Evolutionary conservation across 1,140 invertebrate species (phyloP).

Genomic region (Halyomorpha halys): DNA sequence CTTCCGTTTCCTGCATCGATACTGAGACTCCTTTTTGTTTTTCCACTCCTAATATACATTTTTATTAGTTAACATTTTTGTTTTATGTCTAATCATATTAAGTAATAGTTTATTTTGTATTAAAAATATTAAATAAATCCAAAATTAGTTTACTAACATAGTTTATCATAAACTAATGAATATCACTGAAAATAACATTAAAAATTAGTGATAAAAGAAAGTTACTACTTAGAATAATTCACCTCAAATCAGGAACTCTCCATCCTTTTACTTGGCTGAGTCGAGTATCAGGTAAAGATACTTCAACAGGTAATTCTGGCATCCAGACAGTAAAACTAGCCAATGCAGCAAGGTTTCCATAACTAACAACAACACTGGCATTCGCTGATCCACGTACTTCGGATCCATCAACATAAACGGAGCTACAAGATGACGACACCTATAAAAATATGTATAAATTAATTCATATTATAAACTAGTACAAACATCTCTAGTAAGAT

Average conservation of each 20-base stretch:
- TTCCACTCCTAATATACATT: constrained; percentile 16
- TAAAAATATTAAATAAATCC: background rate
- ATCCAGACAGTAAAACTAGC: constrained; percentile 92
- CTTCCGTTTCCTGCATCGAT: constrained; percentile 13
- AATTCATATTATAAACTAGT: no score
- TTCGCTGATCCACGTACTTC: constrained; percentile 91
- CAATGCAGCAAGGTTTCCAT: constrained; percentile 78
- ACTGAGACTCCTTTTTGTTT: constrained; percentile 23
- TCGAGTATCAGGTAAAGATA: constrained; percentile 75
- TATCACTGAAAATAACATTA: no score
- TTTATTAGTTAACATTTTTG: background rate
- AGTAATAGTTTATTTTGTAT: background rate
- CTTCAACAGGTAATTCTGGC: constrained; percentile 85
- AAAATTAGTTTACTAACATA: background rate
- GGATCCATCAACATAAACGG: constrained; percentile 91
- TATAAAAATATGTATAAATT: constrained; percentile 35
- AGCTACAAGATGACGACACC: constrained; percentile 93
- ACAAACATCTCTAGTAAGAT: no score
- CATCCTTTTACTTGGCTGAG: constrained; percentile 83
- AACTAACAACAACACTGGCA: constrained; percentile 86
- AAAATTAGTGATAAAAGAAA: no score
- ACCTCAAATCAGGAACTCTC: constrained; percentile 55
- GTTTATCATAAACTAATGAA: no score
- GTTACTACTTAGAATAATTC: background rate
- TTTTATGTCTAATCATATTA: background rate